Conservation (phyloP, 1,140 invertebrate species). For the Catajapyx aquilonaris region DNA sequence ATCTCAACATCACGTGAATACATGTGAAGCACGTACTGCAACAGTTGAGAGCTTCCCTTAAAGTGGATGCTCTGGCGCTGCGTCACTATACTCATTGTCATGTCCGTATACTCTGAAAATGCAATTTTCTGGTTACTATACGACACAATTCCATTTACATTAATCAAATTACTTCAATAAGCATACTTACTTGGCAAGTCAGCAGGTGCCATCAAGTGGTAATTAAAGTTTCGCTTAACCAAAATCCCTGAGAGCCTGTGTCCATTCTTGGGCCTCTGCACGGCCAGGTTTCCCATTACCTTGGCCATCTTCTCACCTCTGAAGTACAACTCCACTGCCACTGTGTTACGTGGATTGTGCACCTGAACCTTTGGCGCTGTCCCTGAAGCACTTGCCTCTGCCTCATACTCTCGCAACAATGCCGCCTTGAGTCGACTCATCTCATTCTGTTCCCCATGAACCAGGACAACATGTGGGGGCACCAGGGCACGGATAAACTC, state of each 20-base stretch:
- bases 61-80: slow-evolving; percentile 80
- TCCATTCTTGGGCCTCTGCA: slow-evolving; percentile 55
- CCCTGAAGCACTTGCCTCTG: slow-evolving; percentile 37
- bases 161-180: slow-evolving; percentile 3
- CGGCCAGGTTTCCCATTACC: slow-evolving; percentile 79
- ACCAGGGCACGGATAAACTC: slow-evolving; percentile 88
- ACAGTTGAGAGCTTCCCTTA: slow-evolving; percentile 46
- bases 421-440: slow-evolving; percentile 92
- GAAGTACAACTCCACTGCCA: slow-evolving; percentile 80
- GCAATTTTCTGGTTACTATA: slow-evolving; percentile 1
- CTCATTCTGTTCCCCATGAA: slow-evolving; percentile 97
- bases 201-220: slow-evolving; percentile 75
- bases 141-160: too few relatives aligned
- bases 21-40: slow-evolving; percentile 66
- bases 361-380: slow-evolving; percentile 75
- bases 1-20: slow-evolving; percentile 60
- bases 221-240: slow-evolving; percentile 96
- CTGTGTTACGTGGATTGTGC: slow-evolving; percentile 91
- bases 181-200: slow-evolving; percentile 61
- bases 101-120: slow-evolving; percentile 75
- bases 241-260: slow-evolving; percentile 75
- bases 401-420: slow-evolving; percentile 82
- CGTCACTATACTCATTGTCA: slow-evolving; percentile 76
- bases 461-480: slow-evolving; percentile 88
- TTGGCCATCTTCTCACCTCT: slow-evolving; percentile 95